Evolutionary conservation across 2,113 vertebrate genomes (phyloP).

Genomic region (Pomatorhinus ruficollis): DNA sequence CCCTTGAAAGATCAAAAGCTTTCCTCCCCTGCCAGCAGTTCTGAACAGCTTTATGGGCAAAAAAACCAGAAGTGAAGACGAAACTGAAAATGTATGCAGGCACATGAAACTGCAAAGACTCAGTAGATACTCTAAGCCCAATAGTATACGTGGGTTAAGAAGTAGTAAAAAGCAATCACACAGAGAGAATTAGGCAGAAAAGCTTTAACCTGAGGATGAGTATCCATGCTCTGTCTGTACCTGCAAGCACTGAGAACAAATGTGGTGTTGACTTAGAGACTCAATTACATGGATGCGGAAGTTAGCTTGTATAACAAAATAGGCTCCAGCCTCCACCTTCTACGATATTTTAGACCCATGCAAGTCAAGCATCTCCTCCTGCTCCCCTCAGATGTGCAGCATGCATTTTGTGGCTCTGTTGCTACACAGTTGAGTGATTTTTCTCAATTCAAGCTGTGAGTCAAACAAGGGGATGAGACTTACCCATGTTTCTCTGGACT

Average conservation of each 20-base stretch:
- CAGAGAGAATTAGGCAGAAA: neutral
- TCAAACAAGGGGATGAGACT: slow-evolving; percentile 17
- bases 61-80: neutral
- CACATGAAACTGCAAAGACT: neutral
- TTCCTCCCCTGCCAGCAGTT: neutral
- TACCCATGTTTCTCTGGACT: slow-evolving; percentile 74
- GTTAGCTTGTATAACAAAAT: neutral
- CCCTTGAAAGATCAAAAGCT: slow-evolving; percentile 17
- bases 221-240: neutral
- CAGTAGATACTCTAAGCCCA: neutral
- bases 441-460: neutral
- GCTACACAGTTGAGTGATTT: fast-evolving
- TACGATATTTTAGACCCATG: neutral
- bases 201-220: neutral
- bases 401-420: neutral
- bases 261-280: neutral
- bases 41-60: neutral
- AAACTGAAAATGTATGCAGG: neutral
- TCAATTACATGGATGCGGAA: neutral
- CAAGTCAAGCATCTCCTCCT: neutral
- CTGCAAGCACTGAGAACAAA: neutral
- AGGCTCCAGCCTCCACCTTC: neutral
- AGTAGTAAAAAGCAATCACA: neutral
- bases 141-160: neutral
- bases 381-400: neutral